A percentile compares a stretch with the other conserved stretches of the same genome.
phyloP scores from a whole-genome alignment of 2,797 vertebrate genomes.

The Botia kubotai region DNA sequence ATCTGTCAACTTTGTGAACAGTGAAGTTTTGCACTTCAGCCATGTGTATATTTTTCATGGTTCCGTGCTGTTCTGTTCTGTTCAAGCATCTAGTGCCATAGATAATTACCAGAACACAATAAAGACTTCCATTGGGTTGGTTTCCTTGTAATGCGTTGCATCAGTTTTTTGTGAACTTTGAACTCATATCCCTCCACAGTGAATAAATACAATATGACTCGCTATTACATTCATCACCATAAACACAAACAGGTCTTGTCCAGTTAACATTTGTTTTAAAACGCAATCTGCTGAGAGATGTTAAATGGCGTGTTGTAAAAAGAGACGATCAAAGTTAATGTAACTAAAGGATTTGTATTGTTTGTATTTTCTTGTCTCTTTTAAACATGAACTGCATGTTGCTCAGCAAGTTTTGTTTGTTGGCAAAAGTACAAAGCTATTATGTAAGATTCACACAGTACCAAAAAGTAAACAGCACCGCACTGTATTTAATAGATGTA shows the following conservation, averaged over 20 bases:
- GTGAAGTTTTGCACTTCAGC: constrained; percentile 18
- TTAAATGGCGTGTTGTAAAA: neutral
- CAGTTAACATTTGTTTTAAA: neutral
- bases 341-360: neutral
- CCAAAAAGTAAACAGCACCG: neutral
- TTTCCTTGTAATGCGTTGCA: neutral
- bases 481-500: neutral
- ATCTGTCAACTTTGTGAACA: neutral
- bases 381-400: neutral
- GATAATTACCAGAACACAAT: neutral
- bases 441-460: neutral
- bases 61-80: neutral
- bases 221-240: constrained; percentile 2
- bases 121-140: neutral
- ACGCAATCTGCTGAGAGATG: neutral
- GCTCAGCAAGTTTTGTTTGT: neutral
- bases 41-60: neutral
- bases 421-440: neutral
- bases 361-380: neutral
- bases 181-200: neutral
- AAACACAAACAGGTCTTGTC: neutral
- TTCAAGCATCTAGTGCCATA: neutral
- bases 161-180: neutral
- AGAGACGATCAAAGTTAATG: neutral
- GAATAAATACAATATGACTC: neutral